Base-by-base conservation (phyloP, 2,113 vertebrate genomes). In the Chrysochloris asiatica region DNA sequence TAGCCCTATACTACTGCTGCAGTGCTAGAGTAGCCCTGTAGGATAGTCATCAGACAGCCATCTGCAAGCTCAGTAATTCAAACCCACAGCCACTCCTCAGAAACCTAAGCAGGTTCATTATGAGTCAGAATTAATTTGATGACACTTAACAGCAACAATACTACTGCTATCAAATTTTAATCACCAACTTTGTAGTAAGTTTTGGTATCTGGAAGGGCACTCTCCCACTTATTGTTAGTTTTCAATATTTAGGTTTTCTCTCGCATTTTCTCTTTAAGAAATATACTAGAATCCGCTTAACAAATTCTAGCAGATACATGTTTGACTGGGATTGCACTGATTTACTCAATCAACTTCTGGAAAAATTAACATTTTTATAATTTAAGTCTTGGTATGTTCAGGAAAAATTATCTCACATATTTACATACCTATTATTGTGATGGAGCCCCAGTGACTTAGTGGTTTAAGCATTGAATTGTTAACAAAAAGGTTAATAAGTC, bases 321-420 rank as follows among this genome's bases (percentile, higher is more conserved):
- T 91, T 88, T 95, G 11, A 63, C 71, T 76, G 61, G 36, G 30
- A 76, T 79, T 69, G 17, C 56, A 83, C 71, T 91, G 61, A 75
- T 59, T 86, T 93, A 28, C 73, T 85, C 84, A 93, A 85, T 86
- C 72, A 83, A 63, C 78, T 76, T 82, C 78, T 67, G 59, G 47
- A 67, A 89, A n/a, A 86, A 67, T 45, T 56, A 47, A 6, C 10
- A 38, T 69, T 93, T 88, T 92, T 92, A 83, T 28, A 76, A 30
- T 78, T n/a, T n/a, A 65, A 63, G 19, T 79, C 33, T 84, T 77
- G 54, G 17, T 11, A 16, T 83, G 93, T 89, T 86, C 47, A 95
- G 50, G 54, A 77, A 76, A 67, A 36, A 47, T 67, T 84, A 63
- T 87, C 88, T 77, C 3, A 65, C 72, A 52, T 72, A 28, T 77